These are phyloP conservation scores for Seriola rivoliana DNA, from an alignment of 2,113 vertebrate species.

Conservation along the genomic window DNA sequence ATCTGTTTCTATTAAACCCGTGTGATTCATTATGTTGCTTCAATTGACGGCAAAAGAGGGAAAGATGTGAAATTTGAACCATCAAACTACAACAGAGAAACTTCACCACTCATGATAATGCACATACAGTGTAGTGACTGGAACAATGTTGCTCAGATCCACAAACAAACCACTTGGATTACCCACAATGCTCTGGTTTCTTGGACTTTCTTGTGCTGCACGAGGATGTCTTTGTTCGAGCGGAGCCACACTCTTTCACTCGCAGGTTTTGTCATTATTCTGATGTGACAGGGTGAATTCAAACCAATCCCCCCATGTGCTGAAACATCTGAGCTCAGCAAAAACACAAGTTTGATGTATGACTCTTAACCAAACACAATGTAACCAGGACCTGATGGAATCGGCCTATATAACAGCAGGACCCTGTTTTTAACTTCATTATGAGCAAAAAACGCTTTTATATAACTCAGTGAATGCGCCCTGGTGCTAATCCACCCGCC, in stretches of 20 bases:
- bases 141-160: conserved; percentile 1
- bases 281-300: conserved; percentile 45
- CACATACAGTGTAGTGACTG: not conserved
- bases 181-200: not conserved
- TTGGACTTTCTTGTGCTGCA: conserved; percentile 4
- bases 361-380: conserved; percentile 42
- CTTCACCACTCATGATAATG: not conserved
- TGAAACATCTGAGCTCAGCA: conserved; percentile 43
- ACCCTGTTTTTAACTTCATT: conserved; percentile 6
- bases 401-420: not conserved
- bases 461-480: conserved; percentile 23
- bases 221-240: conserved; percentile 23
- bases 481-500: conserved; percentile 6
- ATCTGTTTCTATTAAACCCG: not conserved
- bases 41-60: not conserved
- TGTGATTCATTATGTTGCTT: not conserved
- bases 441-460: not conserved
- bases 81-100: not conserved
- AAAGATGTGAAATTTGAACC: not conserved
- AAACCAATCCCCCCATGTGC: not conserved
- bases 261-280: conserved; percentile 40
- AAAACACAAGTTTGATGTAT: conserved; percentile 43
- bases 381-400: not conserved
- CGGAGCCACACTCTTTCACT: conserved; percentile 8
- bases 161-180: conserved; percentile 4